Percentiles rank a stretch among this genome's conserved stretches.
Conservation (phyloP, 2,888 invertebrate genomes). For the Bruchidius siliquastri region DNA sequence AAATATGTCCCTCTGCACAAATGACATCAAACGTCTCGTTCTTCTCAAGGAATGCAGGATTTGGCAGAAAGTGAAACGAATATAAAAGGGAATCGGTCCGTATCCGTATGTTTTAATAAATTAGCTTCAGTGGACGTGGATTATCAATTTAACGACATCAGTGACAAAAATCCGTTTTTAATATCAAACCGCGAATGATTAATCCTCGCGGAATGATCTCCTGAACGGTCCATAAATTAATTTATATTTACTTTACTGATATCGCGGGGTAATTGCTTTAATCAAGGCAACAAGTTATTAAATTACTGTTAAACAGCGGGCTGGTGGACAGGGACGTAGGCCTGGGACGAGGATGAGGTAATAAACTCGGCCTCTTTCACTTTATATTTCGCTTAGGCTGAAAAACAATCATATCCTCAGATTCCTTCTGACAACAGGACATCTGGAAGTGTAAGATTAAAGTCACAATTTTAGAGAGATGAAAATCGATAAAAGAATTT, state of each 20-base stretch:
- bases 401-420: too few relatives aligned
- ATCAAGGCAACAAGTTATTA: conserved; percentile 25
- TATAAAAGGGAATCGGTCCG: not conserved
- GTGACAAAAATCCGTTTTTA: not conserved
- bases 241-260: conserved; percentile 29
- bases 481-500: too few relatives aligned
- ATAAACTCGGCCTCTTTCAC: too few relatives aligned
- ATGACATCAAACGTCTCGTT: not conserved
- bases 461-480: too few relatives aligned
- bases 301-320: conserved; percentile 26
- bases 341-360: not conserved
- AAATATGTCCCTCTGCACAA: too few relatives aligned
- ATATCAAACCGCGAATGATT: conserved; percentile 11
- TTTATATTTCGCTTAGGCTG: too few relatives aligned
- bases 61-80: not conserved
- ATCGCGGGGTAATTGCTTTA: conserved; percentile 29
- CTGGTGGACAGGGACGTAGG: not conserved
- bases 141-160: not conserved
- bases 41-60: not conserved
- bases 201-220: conserved; percentile 17
- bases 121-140: not conserved
- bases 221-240: conserved; percentile 24
- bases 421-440: too few relatives aligned
- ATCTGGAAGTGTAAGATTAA: too few relatives aligned
- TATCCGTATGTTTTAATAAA: not conserved